phyloP scores from a whole-genome alignment of 2,888 invertebrate species.

The Buathra laborator region DNA sequence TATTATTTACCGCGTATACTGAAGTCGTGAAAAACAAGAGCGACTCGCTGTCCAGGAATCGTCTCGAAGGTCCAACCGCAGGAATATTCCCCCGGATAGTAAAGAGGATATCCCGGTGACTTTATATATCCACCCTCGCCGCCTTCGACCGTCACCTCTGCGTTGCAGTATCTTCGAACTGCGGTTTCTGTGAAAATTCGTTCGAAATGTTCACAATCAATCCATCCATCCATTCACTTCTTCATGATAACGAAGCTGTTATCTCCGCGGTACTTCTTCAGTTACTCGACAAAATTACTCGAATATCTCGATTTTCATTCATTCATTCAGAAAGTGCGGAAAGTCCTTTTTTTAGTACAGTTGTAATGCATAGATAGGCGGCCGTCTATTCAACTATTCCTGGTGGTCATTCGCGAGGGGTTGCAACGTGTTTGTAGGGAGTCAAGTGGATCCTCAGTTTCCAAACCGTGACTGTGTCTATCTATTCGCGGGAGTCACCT shows the following conservation, averaged over 20 bases:
- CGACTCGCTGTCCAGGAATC: slow-evolving; percentile 88
- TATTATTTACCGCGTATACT: slow-evolving; percentile 89
- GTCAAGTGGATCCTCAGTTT: slow-evolving; percentile 33
- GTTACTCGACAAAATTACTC: too few relatives aligned
- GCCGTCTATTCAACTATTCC: neutral
- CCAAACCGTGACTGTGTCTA: slow-evolving; percentile 1
- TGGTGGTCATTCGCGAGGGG: slow-evolving; percentile 6
- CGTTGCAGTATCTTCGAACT: slow-evolving; percentile 86
- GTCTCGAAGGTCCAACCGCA: slow-evolving; percentile 90
- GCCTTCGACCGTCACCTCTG: slow-evolving; percentile 83
- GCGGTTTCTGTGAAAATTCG: slow-evolving; percentile 83
- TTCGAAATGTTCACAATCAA: too few relatives aligned
- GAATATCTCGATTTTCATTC: too few relatives aligned
- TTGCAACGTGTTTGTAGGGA: slow-evolving; percentile 34
- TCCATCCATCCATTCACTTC: too few relatives aligned
- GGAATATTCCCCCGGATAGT: slow-evolving; percentile 89
- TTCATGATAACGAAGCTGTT: too few relatives aligned
- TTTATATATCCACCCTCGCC: slow-evolving; percentile 83
- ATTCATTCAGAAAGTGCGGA: too few relatives aligned
- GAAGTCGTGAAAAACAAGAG: slow-evolving; percentile 89
- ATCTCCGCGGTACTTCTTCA: too few relatives aligned
- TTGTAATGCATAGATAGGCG: neutral
- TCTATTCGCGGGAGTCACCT: slow-evolving; percentile 8
- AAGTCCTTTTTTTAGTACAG: too few relatives aligned
- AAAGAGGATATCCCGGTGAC: slow-evolving; percentile 91